A percentile compares a stretch with the other conserved stretches of the same genome.
Conservation (phyloP, 2,113 vertebrate species). For the Corynorhinus townsendii region DNA sequence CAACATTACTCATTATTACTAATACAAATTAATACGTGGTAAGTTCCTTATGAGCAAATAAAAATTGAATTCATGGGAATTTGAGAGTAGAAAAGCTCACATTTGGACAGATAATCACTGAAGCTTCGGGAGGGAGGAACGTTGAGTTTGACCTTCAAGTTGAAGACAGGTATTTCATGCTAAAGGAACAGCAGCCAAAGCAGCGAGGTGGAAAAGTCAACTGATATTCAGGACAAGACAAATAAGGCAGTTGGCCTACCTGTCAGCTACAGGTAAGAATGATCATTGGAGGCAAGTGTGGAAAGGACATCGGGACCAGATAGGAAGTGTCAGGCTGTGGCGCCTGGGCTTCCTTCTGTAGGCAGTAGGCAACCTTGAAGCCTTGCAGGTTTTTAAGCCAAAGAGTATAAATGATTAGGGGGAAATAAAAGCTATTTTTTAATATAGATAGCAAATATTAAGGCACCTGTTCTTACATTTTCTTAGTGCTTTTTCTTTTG, state of each 20-base stretch:
- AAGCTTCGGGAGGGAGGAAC: not conserved
- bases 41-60: not conserved
- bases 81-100: not conserved
- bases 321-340: not conserved
- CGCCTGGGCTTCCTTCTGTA: not conserved
- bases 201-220: not conserved
- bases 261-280: not conserved
- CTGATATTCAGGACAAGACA: not conserved
- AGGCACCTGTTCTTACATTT: not conserved
- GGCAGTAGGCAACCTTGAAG: not conserved
- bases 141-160: not conserved
- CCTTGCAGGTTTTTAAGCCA: not conserved
- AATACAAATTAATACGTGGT: not conserved
- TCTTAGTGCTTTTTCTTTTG: not conserved
- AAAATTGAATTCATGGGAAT: not conserved
- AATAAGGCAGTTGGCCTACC: not conserved
- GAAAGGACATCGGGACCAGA: not conserved
- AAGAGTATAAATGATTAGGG: not conserved
- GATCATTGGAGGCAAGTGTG: not conserved
- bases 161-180: not conserved
- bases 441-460: not conserved
- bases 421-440: not conserved
- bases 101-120: not conserved
- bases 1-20: not conserved
- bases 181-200: not conserved